Base-by-base conservation (phyloP, 2,888 invertebrate genomes). In the Drosophila siamana region DNA sequence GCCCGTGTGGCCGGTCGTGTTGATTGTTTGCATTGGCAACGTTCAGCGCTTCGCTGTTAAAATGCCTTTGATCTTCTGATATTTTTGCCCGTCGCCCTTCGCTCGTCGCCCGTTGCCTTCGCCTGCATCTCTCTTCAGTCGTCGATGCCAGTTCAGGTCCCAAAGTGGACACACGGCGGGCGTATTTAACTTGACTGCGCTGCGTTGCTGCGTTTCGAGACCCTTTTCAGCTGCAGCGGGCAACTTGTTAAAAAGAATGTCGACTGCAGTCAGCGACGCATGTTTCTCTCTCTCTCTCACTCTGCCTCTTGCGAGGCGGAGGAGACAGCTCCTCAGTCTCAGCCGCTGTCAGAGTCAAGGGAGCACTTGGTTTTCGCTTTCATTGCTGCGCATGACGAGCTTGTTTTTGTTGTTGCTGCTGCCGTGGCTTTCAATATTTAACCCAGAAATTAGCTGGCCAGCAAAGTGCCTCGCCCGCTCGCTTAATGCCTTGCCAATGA, bases 31-130 rank as follows among this genome's bases (percentile, higher is more conserved):
- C 86, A 78, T 83, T 87, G 86, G 73, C 33, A 62, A 63, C 64
- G 79, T 73, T 80, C 79, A 78, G 80, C 89, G 81, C 79, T 73
- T 61, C 67, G 78, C 77, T 88, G 74, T 78, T 79, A 71, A 89
- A 89, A 90, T 90, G 85, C 89, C 81, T 90, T 90, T 89, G 90
- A 90, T 90, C 88, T 90, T 83, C 77, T 88, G 81, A 85, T 86
- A 90, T 89, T 89, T 89, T 73, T 55, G 43, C 43, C 79, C 56
- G n/a, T n/a, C n/a, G n/a, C n/a, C n/a, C n/a, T n/a, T n/a, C n/a
- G n/a, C n/a, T n/a, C n/a, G n/a, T n/a, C n/a, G n/a, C n/a, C 36
- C 30, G 4, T 51, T 15, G 59, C 40, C 50, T 5, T 28, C 63
- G 47, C 55, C 66, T 64, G 62, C 38, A 41, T 48, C 68, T 19